These are phyloP conservation scores for Epirrita christyi DNA, from an alignment of 2,888 invertebrate species.

Conservation along the genomic window DNA sequence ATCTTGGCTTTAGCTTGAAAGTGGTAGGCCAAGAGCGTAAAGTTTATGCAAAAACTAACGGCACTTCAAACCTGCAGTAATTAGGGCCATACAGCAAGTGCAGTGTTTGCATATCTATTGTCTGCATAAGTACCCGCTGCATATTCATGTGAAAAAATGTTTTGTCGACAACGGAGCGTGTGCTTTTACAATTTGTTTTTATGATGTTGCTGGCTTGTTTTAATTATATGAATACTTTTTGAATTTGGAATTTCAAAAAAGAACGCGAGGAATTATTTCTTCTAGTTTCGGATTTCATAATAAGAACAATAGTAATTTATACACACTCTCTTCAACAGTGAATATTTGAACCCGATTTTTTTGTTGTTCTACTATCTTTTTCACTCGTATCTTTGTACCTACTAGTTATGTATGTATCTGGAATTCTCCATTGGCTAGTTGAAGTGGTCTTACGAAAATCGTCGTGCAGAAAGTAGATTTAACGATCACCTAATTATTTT, in stretches of 20 bases:
- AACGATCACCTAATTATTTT: no score
- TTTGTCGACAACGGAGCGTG: conserved; percentile 9
- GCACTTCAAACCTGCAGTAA: conserved; percentile 25
- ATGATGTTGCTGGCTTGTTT: neutral
- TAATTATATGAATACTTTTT: neutral
- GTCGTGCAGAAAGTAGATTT: no score
- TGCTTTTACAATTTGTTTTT: conserved; percentile 5
- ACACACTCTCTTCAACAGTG: no score
- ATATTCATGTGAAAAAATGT: conserved; percentile 26
- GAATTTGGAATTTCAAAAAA: neutral
- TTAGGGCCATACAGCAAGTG: conserved; percentile 24
- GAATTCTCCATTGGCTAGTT: no score
- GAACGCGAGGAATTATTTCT: no score
- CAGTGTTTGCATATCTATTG: conserved; percentile 18
- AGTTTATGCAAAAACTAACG: conserved; percentile 22
- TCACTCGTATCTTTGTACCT: no score
- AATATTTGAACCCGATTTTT: no score
- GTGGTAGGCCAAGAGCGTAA: conserved; percentile 5
- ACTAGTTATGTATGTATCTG: no score
- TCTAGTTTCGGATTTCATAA: no score
- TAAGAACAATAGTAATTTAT: no score
- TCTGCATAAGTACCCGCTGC: conserved; percentile 2
- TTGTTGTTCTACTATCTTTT: no score
- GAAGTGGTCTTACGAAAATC: no score
- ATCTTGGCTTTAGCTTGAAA: neutral